phyloP scores from a whole-genome alignment of 2,888 invertebrate genomes.

The Pteria penguin region DNA sequence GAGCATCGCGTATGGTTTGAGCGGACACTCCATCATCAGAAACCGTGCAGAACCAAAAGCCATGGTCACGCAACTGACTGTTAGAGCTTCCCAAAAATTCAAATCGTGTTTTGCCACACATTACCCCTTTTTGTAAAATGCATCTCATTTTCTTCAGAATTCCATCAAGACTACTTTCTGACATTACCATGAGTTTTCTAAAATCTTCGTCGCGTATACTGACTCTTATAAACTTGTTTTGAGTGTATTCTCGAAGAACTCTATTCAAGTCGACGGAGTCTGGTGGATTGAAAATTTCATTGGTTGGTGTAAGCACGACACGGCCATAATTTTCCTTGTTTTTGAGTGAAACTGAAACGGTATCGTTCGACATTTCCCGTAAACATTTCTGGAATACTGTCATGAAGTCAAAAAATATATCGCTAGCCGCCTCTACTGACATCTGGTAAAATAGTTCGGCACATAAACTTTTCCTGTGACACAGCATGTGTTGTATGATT shows the following conservation, averaged over 20 bases:
- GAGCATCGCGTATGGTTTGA: conserved; percentile 46
- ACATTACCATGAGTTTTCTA: not conserved
- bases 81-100: conserved; percentile 61
- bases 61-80: conserved; percentile 64
- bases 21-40: conserved; percentile 42
- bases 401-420: conserved; percentile 10
- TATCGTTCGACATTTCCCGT: too few relatives aligned
- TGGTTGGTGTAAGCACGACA: conserved; percentile 24
- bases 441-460: conserved; percentile 2
- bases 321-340: not conserved
- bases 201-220: conserved; percentile 28
- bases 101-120: conserved; percentile 53
- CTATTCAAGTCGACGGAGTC: conserved; percentile 25
- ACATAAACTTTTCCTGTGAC: not conserved
- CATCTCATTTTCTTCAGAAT: not conserved
- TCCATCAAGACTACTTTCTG: not conserved
- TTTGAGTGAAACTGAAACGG: not conserved
- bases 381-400: not conserved
- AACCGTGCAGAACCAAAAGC: conserved; percentile 58
- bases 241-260: conserved; percentile 19
- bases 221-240: conserved; percentile 18
- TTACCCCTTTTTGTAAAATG: conserved; percentile 6
- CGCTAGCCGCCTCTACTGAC: not conserved
- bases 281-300: not conserved
- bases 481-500: not conserved